phyloP scores from a whole-genome alignment of 2,797 vertebrate species.

The Enteromius trimaculatus region DNA sequence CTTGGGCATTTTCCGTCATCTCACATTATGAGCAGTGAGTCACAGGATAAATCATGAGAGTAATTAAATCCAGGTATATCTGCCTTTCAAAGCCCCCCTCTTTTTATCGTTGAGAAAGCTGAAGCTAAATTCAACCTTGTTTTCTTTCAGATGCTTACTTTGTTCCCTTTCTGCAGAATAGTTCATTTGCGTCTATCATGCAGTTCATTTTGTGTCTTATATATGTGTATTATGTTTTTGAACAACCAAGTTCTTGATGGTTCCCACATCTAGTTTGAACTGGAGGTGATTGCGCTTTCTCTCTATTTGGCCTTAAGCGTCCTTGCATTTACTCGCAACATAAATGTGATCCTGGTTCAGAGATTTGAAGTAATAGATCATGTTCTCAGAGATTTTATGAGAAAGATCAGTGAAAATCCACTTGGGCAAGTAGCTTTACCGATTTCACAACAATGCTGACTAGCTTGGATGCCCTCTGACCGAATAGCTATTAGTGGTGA shows the following conservation, averaged over 20 bases:
- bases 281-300: neutral
- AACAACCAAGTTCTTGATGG: neutral
- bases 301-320: neutral
- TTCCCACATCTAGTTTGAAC: neutral
- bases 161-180: neutral
- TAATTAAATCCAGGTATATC: slow-evolving; percentile 27
- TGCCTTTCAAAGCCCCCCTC: neutral
- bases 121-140: neutral
- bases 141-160: neutral
- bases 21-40: slow-evolving; percentile 30
- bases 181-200: neutral
- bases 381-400: neutral
- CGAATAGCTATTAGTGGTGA: neutral
- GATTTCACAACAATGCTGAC: slow-evolving; percentile 20
- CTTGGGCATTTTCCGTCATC: neutral
- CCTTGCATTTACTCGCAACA: neutral
- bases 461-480: slow-evolving; percentile 15
- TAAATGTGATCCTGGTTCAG: neutral
- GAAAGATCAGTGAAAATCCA: neutral
- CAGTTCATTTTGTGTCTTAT: neutral
- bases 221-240: neutral
- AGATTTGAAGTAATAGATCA: neutral
- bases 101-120: neutral
- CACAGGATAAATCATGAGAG: slow-evolving; percentile 30
- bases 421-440: neutral